Percentiles rank a stretch among this genome's conserved stretches.
These are phyloP conservation scores for Thaumatotibia leucotreta DNA, from an alignment of 1,140 invertebrate species.

Conservation along the genomic window DNA sequence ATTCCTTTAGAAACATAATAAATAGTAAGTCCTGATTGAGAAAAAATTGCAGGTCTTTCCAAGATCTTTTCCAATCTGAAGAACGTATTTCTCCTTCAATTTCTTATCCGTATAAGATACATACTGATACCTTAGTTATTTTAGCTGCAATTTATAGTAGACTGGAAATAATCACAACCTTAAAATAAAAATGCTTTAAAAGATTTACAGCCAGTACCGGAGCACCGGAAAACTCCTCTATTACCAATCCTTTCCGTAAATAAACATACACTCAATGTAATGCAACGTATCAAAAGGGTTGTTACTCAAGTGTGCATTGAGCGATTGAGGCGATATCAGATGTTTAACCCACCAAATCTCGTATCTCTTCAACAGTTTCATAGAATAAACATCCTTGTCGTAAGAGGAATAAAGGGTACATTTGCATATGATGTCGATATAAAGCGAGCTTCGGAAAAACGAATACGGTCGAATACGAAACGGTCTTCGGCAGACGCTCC, in stretches of 20 bases:
- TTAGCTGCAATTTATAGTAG: neutral
- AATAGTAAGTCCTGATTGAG: no score
- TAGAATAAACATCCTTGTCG: neutral
- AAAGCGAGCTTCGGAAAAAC: no score
- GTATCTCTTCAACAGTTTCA: neutral
- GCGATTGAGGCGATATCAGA: slow-evolving; percentile 6
- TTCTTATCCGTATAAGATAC: no score
- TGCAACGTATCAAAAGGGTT: slow-evolving; percentile 8
- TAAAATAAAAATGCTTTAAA: neutral
- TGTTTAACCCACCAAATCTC: neutral
- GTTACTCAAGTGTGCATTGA: slow-evolving; percentile 13
- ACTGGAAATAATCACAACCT: neutral
- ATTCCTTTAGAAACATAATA: no score
- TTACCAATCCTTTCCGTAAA: neutral
- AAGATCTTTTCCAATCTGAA: no score
- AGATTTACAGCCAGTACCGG: neutral
- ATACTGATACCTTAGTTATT: no score
- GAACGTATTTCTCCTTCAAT: no score
- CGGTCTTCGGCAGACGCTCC: neutral
- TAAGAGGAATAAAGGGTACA: neutral
- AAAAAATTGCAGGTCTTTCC: no score
- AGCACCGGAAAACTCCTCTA: neutral
- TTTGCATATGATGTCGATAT: neutral
- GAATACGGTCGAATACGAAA: neutral
- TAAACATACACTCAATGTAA: neutral